Conservation (phyloP, 2,888 invertebrate species). For the Dascillus cervinus region DNA sequence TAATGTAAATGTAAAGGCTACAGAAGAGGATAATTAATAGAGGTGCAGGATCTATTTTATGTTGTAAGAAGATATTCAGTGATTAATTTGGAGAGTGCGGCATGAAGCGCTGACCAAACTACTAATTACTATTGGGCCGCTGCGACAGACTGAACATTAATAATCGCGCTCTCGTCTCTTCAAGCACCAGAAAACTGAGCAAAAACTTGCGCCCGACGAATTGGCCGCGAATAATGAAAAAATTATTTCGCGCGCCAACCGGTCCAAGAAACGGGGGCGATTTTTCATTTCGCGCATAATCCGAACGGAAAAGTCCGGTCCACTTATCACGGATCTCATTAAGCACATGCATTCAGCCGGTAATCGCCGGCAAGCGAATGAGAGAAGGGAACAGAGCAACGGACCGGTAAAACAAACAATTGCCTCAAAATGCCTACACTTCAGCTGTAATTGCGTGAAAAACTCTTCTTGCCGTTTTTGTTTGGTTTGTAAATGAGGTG, state of each 20-base stretch:
- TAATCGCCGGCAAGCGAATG: background rate
- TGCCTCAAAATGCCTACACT: conserved; percentile 23
- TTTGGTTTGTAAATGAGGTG: conserved; percentile 20
- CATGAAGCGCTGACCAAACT: conserved; percentile 19
- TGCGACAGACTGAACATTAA: conserved; percentile 24
- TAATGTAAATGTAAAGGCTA: too few relatives aligned
- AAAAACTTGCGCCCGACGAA: too few relatives aligned
- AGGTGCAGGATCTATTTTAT: too few relatives aligned
- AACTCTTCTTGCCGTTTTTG: conserved; percentile 21
- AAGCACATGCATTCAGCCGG: background rate
- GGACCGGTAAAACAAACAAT: conserved; percentile 24
- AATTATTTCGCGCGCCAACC: too few relatives aligned
- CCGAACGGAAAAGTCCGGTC: background rate
- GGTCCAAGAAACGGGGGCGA: too few relatives aligned
- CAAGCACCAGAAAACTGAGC: too few relatives aligned
- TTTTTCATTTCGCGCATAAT: too few relatives aligned
- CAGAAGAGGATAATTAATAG: too few relatives aligned
- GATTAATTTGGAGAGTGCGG: conserved; percentile 16
- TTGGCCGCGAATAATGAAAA: too few relatives aligned
- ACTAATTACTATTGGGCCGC: conserved; percentile 25
- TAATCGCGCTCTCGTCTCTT: conserved; percentile 18
- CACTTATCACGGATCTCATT: conserved; percentile 3
- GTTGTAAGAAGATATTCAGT: conserved; percentile 12
- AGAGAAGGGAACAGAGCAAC: conserved; percentile 9
- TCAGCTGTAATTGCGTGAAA: conserved; percentile 26